These are phyloP conservation scores for Calyptomena viridis DNA, from an alignment of 2,113 vertebrate genomes.

Conservation along the genomic window DNA sequence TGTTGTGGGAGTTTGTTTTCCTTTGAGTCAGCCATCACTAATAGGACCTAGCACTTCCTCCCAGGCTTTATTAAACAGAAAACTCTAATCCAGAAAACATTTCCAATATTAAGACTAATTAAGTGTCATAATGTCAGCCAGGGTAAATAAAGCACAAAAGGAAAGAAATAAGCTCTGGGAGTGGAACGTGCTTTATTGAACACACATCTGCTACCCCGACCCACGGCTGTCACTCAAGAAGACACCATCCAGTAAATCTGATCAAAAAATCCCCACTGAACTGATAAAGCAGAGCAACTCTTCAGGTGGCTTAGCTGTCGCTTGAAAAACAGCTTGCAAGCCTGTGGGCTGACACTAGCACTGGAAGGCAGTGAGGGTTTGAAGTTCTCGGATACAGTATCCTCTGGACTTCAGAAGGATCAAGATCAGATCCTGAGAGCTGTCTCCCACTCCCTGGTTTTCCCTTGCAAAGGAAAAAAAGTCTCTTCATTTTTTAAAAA, in stretches of 20 bases:
- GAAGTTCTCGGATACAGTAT: neutral
- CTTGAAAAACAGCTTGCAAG: neutral
- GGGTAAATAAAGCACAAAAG: slow-evolving; percentile 37
- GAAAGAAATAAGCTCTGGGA: slow-evolving; percentile 30
- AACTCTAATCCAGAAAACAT: slow-evolving; percentile 52
- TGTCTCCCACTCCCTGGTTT: neutral
- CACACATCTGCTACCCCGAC: neutral
- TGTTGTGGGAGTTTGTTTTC: neutral
- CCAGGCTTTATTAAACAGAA: slow-evolving; percentile 30
- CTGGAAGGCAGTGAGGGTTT: neutral
- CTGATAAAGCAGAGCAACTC: neutral
- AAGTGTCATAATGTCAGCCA: slow-evolving; percentile 35
- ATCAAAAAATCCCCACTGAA: slow-evolving; percentile 32
- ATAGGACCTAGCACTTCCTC: neutral
- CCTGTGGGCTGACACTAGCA: neutral
- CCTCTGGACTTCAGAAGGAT: neutral
- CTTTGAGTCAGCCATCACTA: slow-evolving; percentile 1
- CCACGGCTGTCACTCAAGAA: neutral
- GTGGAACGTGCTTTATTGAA: neutral
- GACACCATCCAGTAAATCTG: slow-evolving; percentile 7
- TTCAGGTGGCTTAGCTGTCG: neutral
- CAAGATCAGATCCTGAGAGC: neutral
- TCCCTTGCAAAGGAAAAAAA: neutral
- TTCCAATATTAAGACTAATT: slow-evolving; percentile 50
- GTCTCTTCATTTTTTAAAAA: neutral